These are phyloP conservation scores for Parotia lawesii DNA, from an alignment of 2,113 vertebrate species.

Conservation along the genomic window DNA sequence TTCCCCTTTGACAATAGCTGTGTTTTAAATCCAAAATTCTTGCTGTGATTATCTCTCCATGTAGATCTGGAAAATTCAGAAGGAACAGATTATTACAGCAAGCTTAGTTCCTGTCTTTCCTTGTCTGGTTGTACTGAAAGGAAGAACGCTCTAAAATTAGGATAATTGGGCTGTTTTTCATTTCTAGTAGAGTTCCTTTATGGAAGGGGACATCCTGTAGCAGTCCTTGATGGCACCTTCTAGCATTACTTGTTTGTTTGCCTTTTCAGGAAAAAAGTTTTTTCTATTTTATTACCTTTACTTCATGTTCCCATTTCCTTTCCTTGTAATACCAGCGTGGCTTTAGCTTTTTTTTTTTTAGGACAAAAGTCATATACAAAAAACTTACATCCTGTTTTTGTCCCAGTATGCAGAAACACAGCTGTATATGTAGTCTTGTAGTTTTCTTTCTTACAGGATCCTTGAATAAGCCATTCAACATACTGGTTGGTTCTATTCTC, in stretches of 20 bases:
- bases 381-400: not conserved
- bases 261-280: not conserved
- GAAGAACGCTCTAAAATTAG: constrained; percentile 1
- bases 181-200: not conserved
- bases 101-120: not conserved
- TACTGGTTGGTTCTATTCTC: not conserved
- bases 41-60: not conserved
- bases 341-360: too few species aligned
- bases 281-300: not conserved
- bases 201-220: not conserved
- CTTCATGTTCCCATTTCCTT: constrained; percentile 8
- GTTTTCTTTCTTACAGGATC: not conserved
- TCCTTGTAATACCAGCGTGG: not conserved
- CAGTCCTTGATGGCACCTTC: not conserved
- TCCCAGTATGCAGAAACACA: not conserved
- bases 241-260: not conserved
- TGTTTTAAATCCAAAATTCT: not conserved
- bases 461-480: not conserved
- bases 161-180: not conserved
- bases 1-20: not conserved
- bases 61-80: not conserved
- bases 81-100: not conserved
- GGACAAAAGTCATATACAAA: not conserved
- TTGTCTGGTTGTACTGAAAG: not conserved
- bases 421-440: not conserved